Evolutionary conservation across 2,113 vertebrate species (phyloP).

Genomic region (Crotalus viridis): DNA sequence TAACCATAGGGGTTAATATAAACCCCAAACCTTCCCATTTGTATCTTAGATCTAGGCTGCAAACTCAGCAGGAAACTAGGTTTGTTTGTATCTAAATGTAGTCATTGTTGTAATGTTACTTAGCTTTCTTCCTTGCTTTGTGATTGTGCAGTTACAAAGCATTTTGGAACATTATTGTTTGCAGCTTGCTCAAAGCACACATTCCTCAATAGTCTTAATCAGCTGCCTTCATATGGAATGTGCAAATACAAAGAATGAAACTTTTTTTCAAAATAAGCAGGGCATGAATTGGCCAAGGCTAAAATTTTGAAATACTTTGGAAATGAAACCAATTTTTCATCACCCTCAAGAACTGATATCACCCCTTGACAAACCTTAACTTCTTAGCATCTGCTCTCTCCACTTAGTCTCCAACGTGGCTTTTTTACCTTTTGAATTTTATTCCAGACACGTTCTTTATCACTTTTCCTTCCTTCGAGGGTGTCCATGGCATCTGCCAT

Average conservation of each 20-base stretch:
- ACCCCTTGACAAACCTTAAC: constrained; percentile 43
- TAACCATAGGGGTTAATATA: not conserved
- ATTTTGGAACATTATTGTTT: not conserved
- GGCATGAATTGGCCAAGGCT: not conserved
- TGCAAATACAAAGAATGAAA: constrained; percentile 28
- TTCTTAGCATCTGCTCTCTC: constrained; percentile 40
- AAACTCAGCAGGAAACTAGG: not conserved
- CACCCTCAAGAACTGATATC: constrained; percentile 37
- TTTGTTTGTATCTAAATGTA: not conserved
- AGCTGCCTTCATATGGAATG: not conserved
- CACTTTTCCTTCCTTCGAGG: constrained; percentile 75
- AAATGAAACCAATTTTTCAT: constrained; percentile 27
- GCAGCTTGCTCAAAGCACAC: not conserved
- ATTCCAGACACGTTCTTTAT: constrained; percentile 76
- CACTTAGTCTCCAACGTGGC: constrained; percentile 44
- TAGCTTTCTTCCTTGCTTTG: not conserved
- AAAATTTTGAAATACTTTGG: not conserved
- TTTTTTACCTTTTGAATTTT: constrained; percentile 75
- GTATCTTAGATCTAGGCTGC: not conserved
- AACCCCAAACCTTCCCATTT: not conserved
- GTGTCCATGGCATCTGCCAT: constrained; percentile 83
- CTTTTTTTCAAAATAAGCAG: not conserved
- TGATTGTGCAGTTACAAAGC: not conserved
- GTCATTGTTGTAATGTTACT: not conserved
- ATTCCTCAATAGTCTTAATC: not conserved